These are phyloP conservation scores for Mycteria americana DNA, from an alignment of 2,797 vertebrate species.

Conservation along the genomic window DNA sequence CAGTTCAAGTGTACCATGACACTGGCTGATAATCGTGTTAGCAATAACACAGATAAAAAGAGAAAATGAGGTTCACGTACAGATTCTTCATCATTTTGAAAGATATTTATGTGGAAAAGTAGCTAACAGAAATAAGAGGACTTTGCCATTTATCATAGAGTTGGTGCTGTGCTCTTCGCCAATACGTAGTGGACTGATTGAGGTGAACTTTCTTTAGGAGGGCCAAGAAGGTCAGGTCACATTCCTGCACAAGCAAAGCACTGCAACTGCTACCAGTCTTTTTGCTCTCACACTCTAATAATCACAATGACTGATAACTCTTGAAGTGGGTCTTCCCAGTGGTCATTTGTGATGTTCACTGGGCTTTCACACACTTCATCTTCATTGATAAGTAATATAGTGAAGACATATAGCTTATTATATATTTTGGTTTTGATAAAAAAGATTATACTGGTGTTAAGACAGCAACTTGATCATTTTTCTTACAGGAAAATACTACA, in stretches of 20 bases:
- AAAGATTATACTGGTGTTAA: background rate
- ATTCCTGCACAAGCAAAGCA: background rate
- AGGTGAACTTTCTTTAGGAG: background rate
- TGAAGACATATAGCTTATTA: background rate
- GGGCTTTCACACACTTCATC: background rate
- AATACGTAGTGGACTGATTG: accelerated
- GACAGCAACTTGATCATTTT: background rate
- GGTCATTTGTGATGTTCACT: background rate
- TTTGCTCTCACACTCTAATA: background rate
- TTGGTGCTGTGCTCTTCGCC: background rate
- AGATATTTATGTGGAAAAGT: background rate
- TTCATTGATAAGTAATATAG: background rate
- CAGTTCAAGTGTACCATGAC: background rate
- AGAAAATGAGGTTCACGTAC: background rate
- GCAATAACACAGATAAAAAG: background rate
- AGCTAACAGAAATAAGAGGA: background rate
- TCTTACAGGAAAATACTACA: background rate
- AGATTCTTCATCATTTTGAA: background rate
- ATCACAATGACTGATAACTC: background rate
- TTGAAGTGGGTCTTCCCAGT: background rate
- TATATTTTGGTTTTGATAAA: background rate
- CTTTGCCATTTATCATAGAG: background rate
- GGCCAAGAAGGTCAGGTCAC: background rate
- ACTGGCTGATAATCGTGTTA: background rate
- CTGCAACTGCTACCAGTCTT: background rate